Evolutionary conservation across 2,888 invertebrate species (phyloP), one percentile per base, ranked within the genome.

Genomic region (Diadegma fenestrale): DNA sequence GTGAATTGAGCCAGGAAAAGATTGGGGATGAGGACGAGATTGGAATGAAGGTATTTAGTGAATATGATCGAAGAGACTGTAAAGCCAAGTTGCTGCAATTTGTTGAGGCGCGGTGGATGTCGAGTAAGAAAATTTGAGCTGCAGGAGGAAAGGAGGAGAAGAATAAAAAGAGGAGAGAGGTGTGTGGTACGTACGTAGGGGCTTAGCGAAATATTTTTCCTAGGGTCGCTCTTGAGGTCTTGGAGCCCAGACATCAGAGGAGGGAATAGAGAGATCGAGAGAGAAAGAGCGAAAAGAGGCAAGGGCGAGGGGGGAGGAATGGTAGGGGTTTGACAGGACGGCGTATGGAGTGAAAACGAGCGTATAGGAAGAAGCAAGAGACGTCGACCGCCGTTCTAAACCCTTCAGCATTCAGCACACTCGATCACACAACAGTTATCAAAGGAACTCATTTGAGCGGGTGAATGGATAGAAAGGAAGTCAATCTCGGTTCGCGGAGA

Each of bases 341-440:
- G 30, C 30, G 80, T 80, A 71, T 71, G 80, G 66, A 78, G 66
- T 75, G 77, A 83, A 80, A 85, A 80, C 80, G 79, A 75, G 69
- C 71, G 75, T 66, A 37, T 63, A 81, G 79, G 83, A 79, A 69
- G 81, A 80, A 83, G 76, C 79, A 54, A 80, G 85, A 83, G 71
- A 84, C 76, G 75, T 64, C 80, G 84, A 84, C 84, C 84, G 80
- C 87, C 88, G 89, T 88, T 89, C 88, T 90, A 92, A 93, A 92
- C 92, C 93, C 92, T 93, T 93, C 92, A 92, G 93, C 92, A 93
- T 93, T 93, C 93, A 92, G 92, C 91, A 91, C 93, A 93, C 93
- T 93, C 93, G 93, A 93, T 93, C 92, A 92, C 93, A 93, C 93
- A 93, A 93, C 93, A 93, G 93, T 93, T 93, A 93, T 93, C 93